These are phyloP conservation scores for Plagodis dolabraria DNA, from an alignment of 2,888 invertebrate species.

Conservation along the genomic window DNA sequence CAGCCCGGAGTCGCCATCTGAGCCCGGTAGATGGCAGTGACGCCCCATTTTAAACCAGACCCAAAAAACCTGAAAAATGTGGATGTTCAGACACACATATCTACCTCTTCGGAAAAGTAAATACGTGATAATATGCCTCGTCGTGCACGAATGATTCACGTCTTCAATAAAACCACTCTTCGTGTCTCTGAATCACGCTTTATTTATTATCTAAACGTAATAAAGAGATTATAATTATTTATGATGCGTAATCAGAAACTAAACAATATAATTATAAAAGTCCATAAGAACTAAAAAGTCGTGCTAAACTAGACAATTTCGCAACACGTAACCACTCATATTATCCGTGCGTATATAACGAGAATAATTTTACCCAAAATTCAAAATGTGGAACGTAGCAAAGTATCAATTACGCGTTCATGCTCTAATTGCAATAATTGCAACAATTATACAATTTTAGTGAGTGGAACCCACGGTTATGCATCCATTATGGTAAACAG, in stretches of 20 bases:
- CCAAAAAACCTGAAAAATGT: too few relatives aligned
- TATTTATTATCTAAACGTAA: not conserved
- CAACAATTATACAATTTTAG: constrained; percentile 57
- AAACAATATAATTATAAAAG: not conserved
- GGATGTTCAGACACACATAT: too few relatives aligned
- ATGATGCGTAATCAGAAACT: constrained; percentile 6
- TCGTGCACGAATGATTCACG: too few relatives aligned
- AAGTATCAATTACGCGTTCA: constrained; percentile 57
- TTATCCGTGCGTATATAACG: constrained; percentile 16
- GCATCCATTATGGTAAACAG: constrained; percentile 34
- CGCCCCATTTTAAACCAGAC: too few relatives aligned
- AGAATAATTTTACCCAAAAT: constrained; percentile 48
- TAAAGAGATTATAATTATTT: constrained; percentile 1
- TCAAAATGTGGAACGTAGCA: constrained; percentile 46
- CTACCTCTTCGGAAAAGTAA: too few relatives aligned
- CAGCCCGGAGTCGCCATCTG: too few relatives aligned
- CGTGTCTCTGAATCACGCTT: not conserved
- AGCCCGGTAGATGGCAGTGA: too few relatives aligned
- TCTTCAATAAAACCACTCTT: not conserved
- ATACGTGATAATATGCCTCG: too few relatives aligned
- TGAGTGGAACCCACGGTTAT: constrained; percentile 42
- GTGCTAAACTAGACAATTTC: constrained; percentile 20
- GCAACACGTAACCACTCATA: constrained; percentile 30
- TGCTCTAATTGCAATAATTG: constrained; percentile 65
- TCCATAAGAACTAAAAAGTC: constrained; percentile 5